phyloP scores from a whole-genome alignment of 1,140 invertebrate genomes.

The Drosophila orena region DNA sequence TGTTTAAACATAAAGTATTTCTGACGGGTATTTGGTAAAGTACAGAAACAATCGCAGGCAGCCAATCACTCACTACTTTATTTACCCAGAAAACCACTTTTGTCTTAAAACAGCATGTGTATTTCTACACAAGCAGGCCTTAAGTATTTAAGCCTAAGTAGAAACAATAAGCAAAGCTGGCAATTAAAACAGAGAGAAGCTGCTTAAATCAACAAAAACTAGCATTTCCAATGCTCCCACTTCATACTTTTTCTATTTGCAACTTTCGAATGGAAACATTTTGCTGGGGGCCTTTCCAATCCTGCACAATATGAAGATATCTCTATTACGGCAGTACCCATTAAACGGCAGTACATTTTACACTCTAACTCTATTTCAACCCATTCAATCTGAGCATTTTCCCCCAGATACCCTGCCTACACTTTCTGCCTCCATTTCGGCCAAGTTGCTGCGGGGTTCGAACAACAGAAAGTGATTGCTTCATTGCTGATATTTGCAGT shows the following conservation, averaged over 20 bases:
- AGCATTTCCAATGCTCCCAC: too few species aligned
- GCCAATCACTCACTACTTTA: too few species aligned
- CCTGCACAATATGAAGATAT: slow-evolving; percentile 1
- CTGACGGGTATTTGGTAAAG: too few species aligned
- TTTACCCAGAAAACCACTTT: too few species aligned
- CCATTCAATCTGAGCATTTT: slow-evolving; percentile 20
- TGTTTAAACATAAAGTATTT: too few species aligned
- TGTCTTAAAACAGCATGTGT: too few species aligned
- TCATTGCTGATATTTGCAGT: slow-evolving; percentile 40
- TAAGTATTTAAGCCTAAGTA: too few species aligned
- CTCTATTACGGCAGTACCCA: slow-evolving; percentile 4
- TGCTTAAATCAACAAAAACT: not conserved
- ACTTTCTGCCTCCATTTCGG: not conserved
- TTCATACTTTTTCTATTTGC: not conserved
- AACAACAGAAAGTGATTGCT: slow-evolving; percentile 35
- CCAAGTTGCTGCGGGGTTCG: slow-evolving; percentile 14
- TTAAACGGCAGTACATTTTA: slow-evolving; percentile 8
- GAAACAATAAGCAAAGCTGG: too few species aligned
- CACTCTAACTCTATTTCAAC: slow-evolving; percentile 7
- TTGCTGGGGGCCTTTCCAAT: not conserved
- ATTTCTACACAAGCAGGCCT: too few species aligned
- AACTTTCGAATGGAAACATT: not conserved
- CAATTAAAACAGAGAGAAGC: too few species aligned
- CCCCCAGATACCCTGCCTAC: too few species aligned
- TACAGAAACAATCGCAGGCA: too few species aligned